These are phyloP conservation scores for Carpatolechia fugitivella DNA, from an alignment of 2,888 invertebrate species.

Conservation along the genomic window DNA sequence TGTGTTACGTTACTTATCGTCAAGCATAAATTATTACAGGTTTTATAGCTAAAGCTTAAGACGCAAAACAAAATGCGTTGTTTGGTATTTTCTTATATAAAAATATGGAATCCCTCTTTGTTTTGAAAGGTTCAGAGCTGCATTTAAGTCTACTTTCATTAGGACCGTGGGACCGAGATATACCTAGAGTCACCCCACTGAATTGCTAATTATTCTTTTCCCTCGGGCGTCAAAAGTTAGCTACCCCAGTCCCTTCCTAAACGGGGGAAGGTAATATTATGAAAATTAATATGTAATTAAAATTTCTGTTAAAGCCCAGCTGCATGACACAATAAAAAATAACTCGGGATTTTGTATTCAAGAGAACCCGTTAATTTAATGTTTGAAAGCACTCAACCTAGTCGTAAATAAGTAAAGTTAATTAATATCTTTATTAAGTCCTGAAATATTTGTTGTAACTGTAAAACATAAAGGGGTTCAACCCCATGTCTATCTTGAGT, in stretches of 20 bases:
- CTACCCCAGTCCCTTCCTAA: constrained; percentile 28
- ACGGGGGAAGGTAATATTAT: constrained; percentile 33
- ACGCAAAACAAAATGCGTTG: too few species aligned
- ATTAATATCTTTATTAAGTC: constrained; percentile 57
- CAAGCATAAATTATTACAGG: too few species aligned
- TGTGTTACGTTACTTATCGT: too few species aligned
- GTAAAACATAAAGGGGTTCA: constrained; percentile 48
- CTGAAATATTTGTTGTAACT: constrained; percentile 45
- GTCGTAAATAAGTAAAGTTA: constrained; percentile 51
- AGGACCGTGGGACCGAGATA: background rate
- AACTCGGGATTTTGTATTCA: constrained; percentile 36
- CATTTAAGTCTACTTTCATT: background rate
- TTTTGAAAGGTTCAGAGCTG: too few species aligned
- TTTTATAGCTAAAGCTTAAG: too few species aligned
- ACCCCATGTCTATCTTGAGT: constrained; percentile 29
- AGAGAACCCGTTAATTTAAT: constrained; percentile 41
- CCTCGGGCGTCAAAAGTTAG: constrained; percentile 35
- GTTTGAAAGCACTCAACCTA: constrained; percentile 36
- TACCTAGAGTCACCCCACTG: constrained; percentile 25
- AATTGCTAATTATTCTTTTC: constrained; percentile 32
- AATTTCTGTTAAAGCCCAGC: constrained; percentile 29
- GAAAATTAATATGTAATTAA: constrained; percentile 48
- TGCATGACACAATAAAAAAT: constrained; percentile 34
- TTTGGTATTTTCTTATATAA: too few species aligned
- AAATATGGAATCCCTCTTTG: too few species aligned